A percentile compares a stretch with the other conserved stretches of the same genome.
Evolutionary conservation across 2,888 invertebrate species (phyloP).

Genomic region (Drosophila ezoana): DNA sequence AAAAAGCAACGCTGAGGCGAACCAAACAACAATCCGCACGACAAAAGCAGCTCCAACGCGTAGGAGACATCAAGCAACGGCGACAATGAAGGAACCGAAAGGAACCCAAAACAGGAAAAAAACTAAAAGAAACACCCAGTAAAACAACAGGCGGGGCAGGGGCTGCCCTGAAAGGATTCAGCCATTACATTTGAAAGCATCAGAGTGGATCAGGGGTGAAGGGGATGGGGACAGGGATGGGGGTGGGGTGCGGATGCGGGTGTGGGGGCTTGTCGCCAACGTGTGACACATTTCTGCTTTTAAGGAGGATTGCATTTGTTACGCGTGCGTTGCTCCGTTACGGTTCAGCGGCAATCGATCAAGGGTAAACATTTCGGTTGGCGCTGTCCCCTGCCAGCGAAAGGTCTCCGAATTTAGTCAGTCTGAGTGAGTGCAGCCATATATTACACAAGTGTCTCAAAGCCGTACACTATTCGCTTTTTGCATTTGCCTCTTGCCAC

Average conservation of each 20-base stretch:
- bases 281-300: conserved; percentile 83
- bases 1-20: conserved; percentile 54
- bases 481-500: conserved; percentile 7
- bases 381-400: conserved; percentile 33
- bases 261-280: conserved; percentile 53
- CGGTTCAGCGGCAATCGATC: conserved; percentile 81
- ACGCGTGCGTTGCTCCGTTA: conserved; percentile 77
- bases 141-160: conserved; percentile 56
- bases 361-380: conserved; percentile 73
- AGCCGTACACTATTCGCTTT: conserved; percentile 5
- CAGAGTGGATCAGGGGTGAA: conserved; percentile 15
- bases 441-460: conserved; percentile 57
- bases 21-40: conserved; percentile 54
- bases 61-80: conserved; percentile 63
- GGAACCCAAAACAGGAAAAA: conserved; percentile 34
- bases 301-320: conserved; percentile 82
- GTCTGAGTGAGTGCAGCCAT: conserved; percentile 80
- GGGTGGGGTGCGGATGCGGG: conserved; percentile 1
- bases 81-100: conserved; percentile 67
- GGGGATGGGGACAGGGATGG: background rate
- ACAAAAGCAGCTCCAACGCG: conserved; percentile 58
- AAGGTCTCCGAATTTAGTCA: conserved; percentile 72
- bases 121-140: conserved; percentile 32
- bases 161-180: conserved; percentile 71
- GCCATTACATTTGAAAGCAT: conserved; percentile 64